phyloP scores from a whole-genome alignment of 2,797 vertebrate species.

The Parambassis ranga region DNA sequence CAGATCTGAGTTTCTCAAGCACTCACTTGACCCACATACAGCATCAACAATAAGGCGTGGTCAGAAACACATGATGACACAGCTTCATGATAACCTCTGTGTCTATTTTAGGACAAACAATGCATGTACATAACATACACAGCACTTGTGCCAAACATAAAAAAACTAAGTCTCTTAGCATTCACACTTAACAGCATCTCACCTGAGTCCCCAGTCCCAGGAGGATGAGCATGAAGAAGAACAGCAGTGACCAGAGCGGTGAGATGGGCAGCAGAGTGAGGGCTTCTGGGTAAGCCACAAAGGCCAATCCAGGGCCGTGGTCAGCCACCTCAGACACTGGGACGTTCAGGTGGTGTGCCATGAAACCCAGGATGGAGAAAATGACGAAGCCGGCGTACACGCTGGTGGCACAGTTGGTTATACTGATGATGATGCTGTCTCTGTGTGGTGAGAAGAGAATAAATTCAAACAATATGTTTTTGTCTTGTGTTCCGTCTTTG shows the following conservation, averaged over 20 bases:
- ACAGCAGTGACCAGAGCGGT: constrained; percentile 95
- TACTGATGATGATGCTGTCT: constrained; percentile 98
- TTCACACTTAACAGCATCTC: constrained; percentile 13
- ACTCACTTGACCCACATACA: background rate
- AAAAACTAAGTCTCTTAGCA: no score
- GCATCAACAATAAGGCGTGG: background rate
- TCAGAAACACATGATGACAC: background rate
- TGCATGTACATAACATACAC: no score
- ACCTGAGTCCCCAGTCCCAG: constrained; percentile 98
- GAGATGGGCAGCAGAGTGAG: constrained; percentile 96
- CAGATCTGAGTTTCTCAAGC: background rate
- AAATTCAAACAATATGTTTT: no score
- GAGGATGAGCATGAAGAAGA: constrained; percentile 99
- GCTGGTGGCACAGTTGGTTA: constrained; percentile 98
- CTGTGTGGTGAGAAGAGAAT: constrained; percentile 62
- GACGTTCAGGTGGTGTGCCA: constrained; percentile 94
- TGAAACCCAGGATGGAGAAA: constrained; percentile 99
- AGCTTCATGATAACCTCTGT: no score
- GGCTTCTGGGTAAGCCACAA: constrained; percentile 96
- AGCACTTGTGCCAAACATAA: no score
- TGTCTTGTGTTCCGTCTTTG: no score
- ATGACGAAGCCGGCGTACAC: constrained; percentile 98
- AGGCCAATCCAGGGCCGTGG: constrained; percentile 95
- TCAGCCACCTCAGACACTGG: constrained; percentile 94
- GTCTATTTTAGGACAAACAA: no score